These are phyloP conservation scores for Misgurnus mizolepis DNA, from an alignment of 2,113 vertebrate genomes.

Conservation along the genomic window DNA sequence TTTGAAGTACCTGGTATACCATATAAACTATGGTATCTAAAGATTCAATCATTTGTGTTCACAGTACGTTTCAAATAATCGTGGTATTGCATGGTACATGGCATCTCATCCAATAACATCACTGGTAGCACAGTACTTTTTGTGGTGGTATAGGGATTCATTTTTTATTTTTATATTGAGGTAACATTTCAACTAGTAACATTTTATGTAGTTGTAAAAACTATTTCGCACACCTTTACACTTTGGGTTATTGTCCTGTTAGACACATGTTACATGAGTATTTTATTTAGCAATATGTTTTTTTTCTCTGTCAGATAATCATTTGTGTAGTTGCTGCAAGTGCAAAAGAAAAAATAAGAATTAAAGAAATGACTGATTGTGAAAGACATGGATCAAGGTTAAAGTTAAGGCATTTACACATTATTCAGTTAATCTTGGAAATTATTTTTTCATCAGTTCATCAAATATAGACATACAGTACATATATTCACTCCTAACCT, in stretches of 20 bases:
- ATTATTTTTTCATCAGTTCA: neutral
- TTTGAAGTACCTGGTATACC: too few species aligned
- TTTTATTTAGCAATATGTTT: neutral
- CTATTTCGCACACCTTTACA: too few species aligned
- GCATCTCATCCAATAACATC: too few species aligned
- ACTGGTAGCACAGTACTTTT: neutral
- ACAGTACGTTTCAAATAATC: neutral
- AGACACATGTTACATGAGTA: neutral
- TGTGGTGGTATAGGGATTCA: neutral
- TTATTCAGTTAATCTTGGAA: neutral
- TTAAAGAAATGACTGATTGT: too few species aligned
- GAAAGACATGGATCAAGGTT: neutral
- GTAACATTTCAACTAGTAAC: too few species aligned
- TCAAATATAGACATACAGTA: constrained; percentile 37
- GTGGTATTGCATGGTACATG: neutral
- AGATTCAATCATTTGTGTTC: neutral
- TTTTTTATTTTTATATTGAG: neutral
- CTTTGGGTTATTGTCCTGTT: too few species aligned
- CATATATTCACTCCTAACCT: constrained; percentile 50
- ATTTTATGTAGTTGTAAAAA: too few species aligned
- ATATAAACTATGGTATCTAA: too few species aligned
- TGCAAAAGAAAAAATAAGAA: neutral
- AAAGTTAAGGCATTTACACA: too few species aligned
- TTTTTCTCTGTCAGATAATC: neutral
- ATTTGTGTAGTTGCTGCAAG: neutral